Evolutionary conservation across 92 coral and sea anemone genomes (phyloP).

Genomic region (Palythoa heliodiscus): DNA sequence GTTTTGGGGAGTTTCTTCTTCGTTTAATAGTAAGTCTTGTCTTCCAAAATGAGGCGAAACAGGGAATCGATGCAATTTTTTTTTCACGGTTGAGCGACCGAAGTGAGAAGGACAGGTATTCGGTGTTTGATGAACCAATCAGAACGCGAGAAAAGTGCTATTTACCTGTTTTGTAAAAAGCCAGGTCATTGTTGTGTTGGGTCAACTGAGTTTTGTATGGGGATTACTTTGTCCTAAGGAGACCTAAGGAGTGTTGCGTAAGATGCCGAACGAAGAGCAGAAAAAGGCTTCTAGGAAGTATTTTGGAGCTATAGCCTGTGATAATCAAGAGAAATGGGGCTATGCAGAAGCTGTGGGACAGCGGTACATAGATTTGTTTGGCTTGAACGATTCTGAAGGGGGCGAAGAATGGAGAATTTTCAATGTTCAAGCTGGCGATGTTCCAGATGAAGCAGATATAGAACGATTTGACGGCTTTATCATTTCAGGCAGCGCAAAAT

Average conservation of each 20-base stretch:
- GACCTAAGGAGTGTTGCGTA: neutral
- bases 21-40: too few species aligned
- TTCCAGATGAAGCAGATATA: constrained; percentile 65
- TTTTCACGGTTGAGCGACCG: too few species aligned
- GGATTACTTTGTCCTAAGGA: too few species aligned
- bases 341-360: constrained; percentile 51
- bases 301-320: constrained; percentile 77
- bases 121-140: too few species aligned
- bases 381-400: constrained; percentile 4
- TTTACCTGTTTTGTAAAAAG: too few species aligned
- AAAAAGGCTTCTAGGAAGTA: constrained; percentile 31
- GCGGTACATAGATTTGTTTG: constrained; percentile 45
- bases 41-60: too few species aligned
- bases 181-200: too few species aligned
- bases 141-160: too few species aligned
- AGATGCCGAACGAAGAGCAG: neutral
- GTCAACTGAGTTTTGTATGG: too few species aligned
- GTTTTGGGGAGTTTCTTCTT: too few species aligned
- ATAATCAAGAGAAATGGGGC: constrained; percentile 86
- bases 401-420: constrained; percentile 62
- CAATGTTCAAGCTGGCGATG: constrained; percentile 56
- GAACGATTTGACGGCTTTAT: constrained; percentile 66
- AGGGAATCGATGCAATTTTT: too few species aligned
- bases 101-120: too few species aligned
- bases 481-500: constrained; percentile 74